Evolutionary conservation across 1,140 invertebrate species (phyloP).

Genomic region (Holcopasites calliopsidis): DNA sequence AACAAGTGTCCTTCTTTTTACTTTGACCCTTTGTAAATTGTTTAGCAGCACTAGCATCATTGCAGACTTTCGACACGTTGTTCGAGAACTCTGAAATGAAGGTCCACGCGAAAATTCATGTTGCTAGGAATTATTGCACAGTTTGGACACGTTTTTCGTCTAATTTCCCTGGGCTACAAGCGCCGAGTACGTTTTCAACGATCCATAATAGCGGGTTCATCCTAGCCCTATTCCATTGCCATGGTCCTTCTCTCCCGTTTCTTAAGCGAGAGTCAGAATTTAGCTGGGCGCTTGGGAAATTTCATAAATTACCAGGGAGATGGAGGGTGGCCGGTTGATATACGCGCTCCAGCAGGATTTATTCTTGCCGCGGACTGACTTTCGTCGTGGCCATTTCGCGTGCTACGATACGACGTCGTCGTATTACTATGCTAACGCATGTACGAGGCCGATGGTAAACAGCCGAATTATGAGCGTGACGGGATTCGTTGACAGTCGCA

Average conservation of each 20-base stretch:
- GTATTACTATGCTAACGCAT: constrained; percentile 36
- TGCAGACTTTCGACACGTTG: too few species aligned
- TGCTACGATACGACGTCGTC: constrained; percentile 2
- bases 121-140: too few species aligned
- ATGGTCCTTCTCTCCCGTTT: neutral
- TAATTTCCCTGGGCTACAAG: too few species aligned
- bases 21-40: too few species aligned
- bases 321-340: constrained; percentile 30
- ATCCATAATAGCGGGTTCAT: neutral
- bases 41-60: too few species aligned
- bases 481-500: constrained; percentile 27
- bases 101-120: too few species aligned
- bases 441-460: constrained; percentile 27
- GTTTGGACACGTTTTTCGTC: too few species aligned
- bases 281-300: constrained; percentile 12
- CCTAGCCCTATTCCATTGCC: too few species aligned
- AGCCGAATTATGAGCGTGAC: constrained; percentile 35
- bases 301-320: constrained; percentile 30
- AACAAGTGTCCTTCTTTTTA: too few species aligned
- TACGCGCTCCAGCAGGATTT: constrained; percentile 21
- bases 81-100: too few species aligned
- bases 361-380: constrained; percentile 26
- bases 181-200: too few species aligned
- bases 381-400: constrained; percentile 23
- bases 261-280: constrained; percentile 1